A percentile compares a stretch with the other conserved stretches of the same genome.
These are phyloP conservation scores for Pollenia labialis DNA, from an alignment of 2,888 invertebrate genomes.

Conservation along the genomic window DNA sequence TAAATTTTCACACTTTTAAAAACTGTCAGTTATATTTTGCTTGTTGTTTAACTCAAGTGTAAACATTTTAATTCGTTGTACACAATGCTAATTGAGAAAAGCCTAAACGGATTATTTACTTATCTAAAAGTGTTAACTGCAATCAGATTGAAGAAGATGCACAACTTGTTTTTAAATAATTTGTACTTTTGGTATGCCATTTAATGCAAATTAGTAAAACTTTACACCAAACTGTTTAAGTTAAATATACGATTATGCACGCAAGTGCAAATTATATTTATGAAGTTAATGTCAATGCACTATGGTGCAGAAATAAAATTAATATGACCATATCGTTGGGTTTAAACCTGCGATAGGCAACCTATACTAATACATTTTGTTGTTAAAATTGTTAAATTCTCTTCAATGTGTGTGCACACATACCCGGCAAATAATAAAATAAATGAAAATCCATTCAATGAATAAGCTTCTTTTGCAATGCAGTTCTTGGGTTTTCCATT, in stretches of 20 bases:
- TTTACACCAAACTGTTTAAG: constrained; percentile 44
- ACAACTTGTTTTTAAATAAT: constrained; percentile 1
- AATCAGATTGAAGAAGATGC: constrained; percentile 11
- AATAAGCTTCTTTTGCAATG: too few relatives aligned
- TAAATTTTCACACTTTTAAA: constrained; percentile 40
- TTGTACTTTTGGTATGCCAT: constrained; percentile 24
- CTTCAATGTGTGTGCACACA: too few relatives aligned
- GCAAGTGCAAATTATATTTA: not conserved
- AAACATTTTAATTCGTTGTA: constrained; percentile 38
- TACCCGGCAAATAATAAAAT: too few relatives aligned
- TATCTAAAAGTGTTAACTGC: constrained; percentile 33
- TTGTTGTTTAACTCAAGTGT: constrained; percentile 14
- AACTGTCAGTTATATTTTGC: not conserved
- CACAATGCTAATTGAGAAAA: constrained; percentile 32
- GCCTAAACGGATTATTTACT: constrained; percentile 28
- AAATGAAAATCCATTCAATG: too few relatives aligned
- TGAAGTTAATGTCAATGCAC: too few relatives aligned
- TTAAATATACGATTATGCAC: not conserved
- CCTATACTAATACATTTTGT: too few relatives aligned
- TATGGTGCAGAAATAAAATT: too few relatives aligned
- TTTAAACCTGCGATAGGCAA: too few relatives aligned
- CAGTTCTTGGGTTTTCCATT: too few relatives aligned
- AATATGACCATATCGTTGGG: too few relatives aligned
- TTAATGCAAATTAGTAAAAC: constrained; percentile 46
- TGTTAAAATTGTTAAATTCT: too few relatives aligned